phyloP scores from a whole-genome alignment of 2,797 vertebrate species.

The Triplophysa yarkandensis region DNA sequence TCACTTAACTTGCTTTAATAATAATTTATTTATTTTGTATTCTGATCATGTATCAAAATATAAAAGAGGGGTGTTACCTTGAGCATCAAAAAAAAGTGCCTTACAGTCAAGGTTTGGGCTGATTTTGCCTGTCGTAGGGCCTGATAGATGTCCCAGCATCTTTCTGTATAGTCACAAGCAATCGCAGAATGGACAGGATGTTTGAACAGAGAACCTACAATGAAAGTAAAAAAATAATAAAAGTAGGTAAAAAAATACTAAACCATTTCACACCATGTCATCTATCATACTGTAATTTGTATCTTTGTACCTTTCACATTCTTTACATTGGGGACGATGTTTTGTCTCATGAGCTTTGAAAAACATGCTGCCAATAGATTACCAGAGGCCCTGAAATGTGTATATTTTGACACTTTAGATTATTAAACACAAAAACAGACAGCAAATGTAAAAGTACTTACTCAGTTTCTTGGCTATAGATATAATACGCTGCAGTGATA shows the following conservation, averaged over 20 bases:
- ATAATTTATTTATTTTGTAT: background rate
- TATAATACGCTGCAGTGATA: slow-evolving; percentile 78
- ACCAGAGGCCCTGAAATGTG: slow-evolving; percentile 69
- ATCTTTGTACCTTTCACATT: slow-evolving; percentile 79
- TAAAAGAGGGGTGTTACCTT: slow-evolving; percentile 74
- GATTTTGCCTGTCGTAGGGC: slow-evolving; percentile 58
- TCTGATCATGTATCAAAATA: background rate
- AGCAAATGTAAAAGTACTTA: slow-evolving; percentile 67
- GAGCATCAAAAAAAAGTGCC: slow-evolving; percentile 87
- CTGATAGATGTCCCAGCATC: slow-evolving; percentile 82
- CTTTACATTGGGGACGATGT: slow-evolving; percentile 81
- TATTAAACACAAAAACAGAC: background rate
- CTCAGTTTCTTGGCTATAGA: slow-evolving; percentile 75
- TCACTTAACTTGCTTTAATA: too few relatives aligned
- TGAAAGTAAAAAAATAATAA: slow-evolving; percentile 1
- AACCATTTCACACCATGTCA: background rate
- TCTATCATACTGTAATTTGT: background rate
- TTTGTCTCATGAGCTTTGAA: slow-evolving; percentile 79
- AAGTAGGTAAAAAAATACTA: background rate
- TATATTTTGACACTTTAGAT: background rate
- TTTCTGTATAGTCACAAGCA: slow-evolving; percentile 68
- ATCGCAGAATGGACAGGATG: slow-evolving; percentile 59
- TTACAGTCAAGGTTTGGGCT: slow-evolving; percentile 75
- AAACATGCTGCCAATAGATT: slow-evolving; percentile 80
- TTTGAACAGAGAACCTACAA: slow-evolving; percentile 76